Base-by-base conservation (phyloP, 2,797 vertebrate genomes). In the Parauchenoglanis punctatus region DNA sequence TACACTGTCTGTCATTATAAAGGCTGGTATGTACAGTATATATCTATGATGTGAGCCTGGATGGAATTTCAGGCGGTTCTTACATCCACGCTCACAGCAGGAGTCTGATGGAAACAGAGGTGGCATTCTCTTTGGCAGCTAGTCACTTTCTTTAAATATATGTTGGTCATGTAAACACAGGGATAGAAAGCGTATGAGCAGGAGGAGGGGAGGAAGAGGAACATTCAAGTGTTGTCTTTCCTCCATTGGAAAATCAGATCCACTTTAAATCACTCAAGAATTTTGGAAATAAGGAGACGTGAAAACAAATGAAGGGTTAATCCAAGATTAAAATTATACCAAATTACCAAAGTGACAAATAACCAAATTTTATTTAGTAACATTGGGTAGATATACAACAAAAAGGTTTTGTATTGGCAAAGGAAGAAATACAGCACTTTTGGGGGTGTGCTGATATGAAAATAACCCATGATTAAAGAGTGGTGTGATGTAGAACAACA, bases 121-220 rank as follows among this genome's bases (percentile, higher is more conserved):
- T 5, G 52, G 28, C 17, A 20, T 58, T 20, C 28, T 35, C 17
- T 31, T 20, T 28, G n/a, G 49, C 76, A 35, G 18, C 28, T 2
- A 35, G 28, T 78, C 76, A 58, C 28, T 56, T 78, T 58, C 76
- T 78, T 78, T 78, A 78, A 78, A 58, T 78, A 58, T 28, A 76
- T 20, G 7, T 20, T 4, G 35, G 2, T 20, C 35, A 20, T 40
- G 20, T 72, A 15, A 76, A 52, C 68, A 44, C 25, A 15, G 46
- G 28, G 35, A 72, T 20, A 76, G 46, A 76, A 75, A 25, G 75
- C 31, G 23, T 5, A 13, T 2, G 7, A 10, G 52, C 17, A 56
- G 52, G 52, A 35, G 18, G 70, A 40, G 35, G 17, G 3, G 13
- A 6, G 7, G 31, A 12, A 20, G 40, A 7, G 40, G 8, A 20